A percentile compares a stretch with the other conserved stretches of the same genome.
phyloP scores from a whole-genome alignment of 1,140 invertebrate genomes.

The Papilio xuthus region DNA sequence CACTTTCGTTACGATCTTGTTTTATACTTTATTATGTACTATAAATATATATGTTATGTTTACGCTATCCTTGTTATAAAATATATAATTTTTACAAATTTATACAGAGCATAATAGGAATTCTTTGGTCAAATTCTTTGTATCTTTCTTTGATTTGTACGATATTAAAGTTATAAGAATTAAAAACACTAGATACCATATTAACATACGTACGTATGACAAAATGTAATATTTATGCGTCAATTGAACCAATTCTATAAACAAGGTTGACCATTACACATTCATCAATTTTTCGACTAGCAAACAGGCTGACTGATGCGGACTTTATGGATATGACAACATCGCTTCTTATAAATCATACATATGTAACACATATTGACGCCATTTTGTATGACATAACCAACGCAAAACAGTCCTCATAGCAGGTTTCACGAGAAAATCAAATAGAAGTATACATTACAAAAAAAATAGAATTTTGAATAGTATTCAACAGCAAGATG shows the following conservation, averaged over 20 bases:
- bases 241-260: background rate
- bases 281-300: constrained; percentile 6
- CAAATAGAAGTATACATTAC: background rate
- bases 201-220: too few species aligned
- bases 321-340: constrained; percentile 14
- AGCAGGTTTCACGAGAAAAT: constrained; percentile 14
- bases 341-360: constrained; percentile 36
- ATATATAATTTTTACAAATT: too few species aligned
- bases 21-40: background rate
- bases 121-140: too few species aligned
- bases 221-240: background rate
- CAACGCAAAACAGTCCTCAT: background rate
- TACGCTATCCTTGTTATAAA: background rate
- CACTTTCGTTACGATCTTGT: constrained; percentile 32
- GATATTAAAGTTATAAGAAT: too few species aligned
- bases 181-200: too few species aligned
- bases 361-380: constrained; percentile 18
- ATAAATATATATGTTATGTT: background rate
- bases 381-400: constrained; percentile 26
- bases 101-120: too few species aligned
- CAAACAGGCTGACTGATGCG: constrained; percentile 2
- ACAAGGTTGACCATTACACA: background rate
- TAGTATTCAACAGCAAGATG: too few species aligned
- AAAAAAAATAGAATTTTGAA: background rate
- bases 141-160: too few species aligned